Evolutionary conservation across 1,140 invertebrate genomes (phyloP).

Genomic region (Drosophila equinoxialis): DNA sequence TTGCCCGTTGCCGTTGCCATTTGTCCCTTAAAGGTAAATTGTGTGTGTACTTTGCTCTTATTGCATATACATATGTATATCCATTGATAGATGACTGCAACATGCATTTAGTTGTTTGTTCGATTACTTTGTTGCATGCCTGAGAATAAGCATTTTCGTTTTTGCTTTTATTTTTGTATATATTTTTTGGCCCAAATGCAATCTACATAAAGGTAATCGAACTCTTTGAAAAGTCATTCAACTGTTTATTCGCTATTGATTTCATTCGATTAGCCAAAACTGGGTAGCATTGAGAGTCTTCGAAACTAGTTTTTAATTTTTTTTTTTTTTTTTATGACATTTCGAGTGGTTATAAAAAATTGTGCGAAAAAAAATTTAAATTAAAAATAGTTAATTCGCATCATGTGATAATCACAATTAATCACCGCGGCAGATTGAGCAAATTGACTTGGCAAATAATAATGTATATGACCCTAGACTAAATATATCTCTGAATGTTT

Average conservation of each 20-base stretch:
- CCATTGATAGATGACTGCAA: slow-evolving; percentile 73
- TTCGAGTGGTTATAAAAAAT: slow-evolving; percentile 6
- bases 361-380: slow-evolving; percentile 1
- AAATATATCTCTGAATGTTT: not conserved
- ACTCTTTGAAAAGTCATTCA: slow-evolving; percentile 64
- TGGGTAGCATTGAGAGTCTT: slow-evolving; percentile 21
- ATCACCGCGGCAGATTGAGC: slow-evolving; percentile 21
- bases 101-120: slow-evolving; percentile 73
- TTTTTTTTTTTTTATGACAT: slow-evolving; percentile 32
- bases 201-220: slow-evolving; percentile 60
- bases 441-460: slow-evolving; percentile 22
- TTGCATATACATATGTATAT: slow-evolving; percentile 44
- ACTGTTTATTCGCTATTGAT: slow-evolving; percentile 58
- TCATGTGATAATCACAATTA: slow-evolving; percentile 41
- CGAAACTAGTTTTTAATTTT: slow-evolving; percentile 48
- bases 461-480: not conserved
- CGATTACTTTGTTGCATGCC: slow-evolving; percentile 76
- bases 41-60: not conserved
- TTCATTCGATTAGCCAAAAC: slow-evolving; percentile 55
- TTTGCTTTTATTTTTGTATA: slow-evolving; percentile 18
- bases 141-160: slow-evolving; percentile 21
- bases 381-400: slow-evolving; percentile 48
- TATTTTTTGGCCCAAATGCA: slow-evolving; percentile 59
- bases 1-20: not conserved
- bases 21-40: not conserved